Conservation (phyloP, 2,113 vertebrate species). For the Panthera leo region DNA sequence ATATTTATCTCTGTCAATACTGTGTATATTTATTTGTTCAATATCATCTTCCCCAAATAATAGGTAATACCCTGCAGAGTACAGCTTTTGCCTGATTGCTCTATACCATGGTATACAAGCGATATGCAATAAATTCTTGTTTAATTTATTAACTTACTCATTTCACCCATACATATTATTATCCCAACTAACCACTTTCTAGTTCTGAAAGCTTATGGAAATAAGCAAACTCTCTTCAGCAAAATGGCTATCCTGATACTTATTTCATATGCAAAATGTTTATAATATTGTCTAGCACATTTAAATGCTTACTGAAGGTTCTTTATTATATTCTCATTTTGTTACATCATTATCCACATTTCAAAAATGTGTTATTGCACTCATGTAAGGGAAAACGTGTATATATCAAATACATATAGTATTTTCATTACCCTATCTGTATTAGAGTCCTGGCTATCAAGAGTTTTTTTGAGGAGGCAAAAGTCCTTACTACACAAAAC, state of each 20-base stretch:
- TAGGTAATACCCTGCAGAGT: background rate
- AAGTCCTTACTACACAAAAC: background rate
- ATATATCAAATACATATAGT: background rate
- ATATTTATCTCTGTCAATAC: background rate
- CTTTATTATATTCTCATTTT: background rate
- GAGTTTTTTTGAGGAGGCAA: background rate
- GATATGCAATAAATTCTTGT: background rate
- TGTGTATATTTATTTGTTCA: background rate
- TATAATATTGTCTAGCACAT: background rate
- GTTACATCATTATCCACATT: background rate
- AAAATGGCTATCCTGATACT: background rate
- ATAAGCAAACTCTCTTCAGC: background rate
- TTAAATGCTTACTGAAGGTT: background rate
- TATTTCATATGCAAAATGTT: background rate
- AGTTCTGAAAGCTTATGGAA: background rate
- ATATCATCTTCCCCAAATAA: background rate
- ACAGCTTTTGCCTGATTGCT: background rate
- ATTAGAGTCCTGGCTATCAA: background rate
- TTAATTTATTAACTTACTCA: conserved; percentile 13
- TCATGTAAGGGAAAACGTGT: background rate
- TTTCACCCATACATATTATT: background rate
- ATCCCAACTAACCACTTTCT: background rate
- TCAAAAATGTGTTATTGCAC: background rate
- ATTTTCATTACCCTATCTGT: background rate
- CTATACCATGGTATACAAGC: background rate